Conservation (phyloP, 2,888 invertebrate species). For the Lithodes maja region DNA sequence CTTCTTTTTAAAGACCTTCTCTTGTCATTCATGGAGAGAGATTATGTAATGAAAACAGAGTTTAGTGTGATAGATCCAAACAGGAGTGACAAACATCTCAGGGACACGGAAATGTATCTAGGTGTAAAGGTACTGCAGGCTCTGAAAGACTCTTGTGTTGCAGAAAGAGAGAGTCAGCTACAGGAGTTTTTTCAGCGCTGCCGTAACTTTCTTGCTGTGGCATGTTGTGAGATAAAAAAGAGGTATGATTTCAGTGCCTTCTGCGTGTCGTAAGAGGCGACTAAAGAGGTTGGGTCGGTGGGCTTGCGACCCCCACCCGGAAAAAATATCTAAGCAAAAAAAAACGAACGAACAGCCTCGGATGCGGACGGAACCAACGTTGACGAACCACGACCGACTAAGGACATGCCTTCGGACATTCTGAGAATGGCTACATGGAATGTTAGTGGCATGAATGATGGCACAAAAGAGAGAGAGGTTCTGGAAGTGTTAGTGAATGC, state of each 20-base stretch:
- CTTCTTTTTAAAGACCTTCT: conserved; percentile 10
- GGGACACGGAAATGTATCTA: conserved; percentile 8
- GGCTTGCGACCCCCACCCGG: no score
- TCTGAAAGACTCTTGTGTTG: not conserved
- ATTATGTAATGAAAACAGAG: conserved; percentile 27
- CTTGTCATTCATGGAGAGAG: not conserved
- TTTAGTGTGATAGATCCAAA: conserved; percentile 10
- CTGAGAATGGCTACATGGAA: no score
- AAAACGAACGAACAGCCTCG: no score
- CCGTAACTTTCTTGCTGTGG: not conserved
- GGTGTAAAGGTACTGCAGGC: conserved; percentile 6
- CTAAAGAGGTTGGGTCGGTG: no score
- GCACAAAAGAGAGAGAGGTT: no score
- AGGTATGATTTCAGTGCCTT: conserved; percentile 32
- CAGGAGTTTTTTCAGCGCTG: conserved; percentile 11
- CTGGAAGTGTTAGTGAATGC: no score
- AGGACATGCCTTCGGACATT: no score
- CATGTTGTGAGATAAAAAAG: conserved; percentile 5
- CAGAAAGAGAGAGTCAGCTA: not conserved
- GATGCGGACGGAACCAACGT: no score
- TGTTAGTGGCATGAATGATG: no score
- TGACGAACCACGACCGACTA: no score
- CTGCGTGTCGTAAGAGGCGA: no score
- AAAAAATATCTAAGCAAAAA: no score
- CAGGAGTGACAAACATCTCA: conserved; percentile 13